These are phyloP conservation scores for Labeo calbasu DNA, from an alignment of 2,797 vertebrate species.

Conservation along the genomic window DNA sequence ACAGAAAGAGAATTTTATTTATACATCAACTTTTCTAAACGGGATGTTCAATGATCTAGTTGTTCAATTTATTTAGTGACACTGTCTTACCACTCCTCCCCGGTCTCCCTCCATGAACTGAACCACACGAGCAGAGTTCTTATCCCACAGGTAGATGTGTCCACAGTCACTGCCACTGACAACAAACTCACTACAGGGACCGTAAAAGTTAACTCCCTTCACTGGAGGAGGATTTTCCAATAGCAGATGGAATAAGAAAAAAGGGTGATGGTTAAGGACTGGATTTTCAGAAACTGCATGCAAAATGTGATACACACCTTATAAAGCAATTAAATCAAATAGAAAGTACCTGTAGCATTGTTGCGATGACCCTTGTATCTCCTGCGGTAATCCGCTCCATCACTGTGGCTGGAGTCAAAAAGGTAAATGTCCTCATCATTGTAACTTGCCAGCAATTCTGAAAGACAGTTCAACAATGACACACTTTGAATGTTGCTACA, in stretches of 20 bases:
- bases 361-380: slow-evolving; percentile 96
- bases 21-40: background rate
- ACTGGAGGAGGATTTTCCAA: slow-evolving; percentile 71
- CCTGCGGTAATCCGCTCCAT: slow-evolving; percentile 89
- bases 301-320: background rate
- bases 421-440: slow-evolving; percentile 97
- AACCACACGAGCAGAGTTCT: slow-evolving; percentile 91
- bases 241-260: background rate
- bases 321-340: background rate
- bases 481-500: background rate
- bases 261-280: background rate
- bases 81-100: slow-evolving; percentile 92
- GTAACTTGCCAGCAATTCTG: slow-evolving; percentile 94
- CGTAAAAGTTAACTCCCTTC: slow-evolving; percentile 98
- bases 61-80: background rate
- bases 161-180: slow-evolving; percentile 97
- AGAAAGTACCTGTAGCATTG: slow-evolving; percentile 87
- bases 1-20: background rate
- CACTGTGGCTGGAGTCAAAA: slow-evolving; percentile 92
- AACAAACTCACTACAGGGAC: slow-evolving; percentile 94
- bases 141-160: slow-evolving; percentile 98
- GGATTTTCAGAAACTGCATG: background rate
- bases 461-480: slow-evolving; percentile 4
- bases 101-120: slow-evolving; percentile 97
- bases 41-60: background rate